Base-by-base conservation (phyloP, 2,113 vertebrate species). In the Dipodomys spectabilis region DNA sequence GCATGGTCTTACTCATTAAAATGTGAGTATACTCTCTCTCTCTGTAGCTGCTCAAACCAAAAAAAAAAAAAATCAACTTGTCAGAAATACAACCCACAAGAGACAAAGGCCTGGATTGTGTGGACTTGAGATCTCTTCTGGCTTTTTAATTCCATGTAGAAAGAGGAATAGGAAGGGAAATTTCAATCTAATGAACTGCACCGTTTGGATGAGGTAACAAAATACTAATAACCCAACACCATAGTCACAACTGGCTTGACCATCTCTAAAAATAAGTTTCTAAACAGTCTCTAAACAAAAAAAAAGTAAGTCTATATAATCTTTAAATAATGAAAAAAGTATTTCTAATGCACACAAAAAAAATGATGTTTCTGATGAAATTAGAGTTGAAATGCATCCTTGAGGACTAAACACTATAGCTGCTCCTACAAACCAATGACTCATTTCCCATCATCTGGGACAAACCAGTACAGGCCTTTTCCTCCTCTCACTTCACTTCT, bases 331-430 rank as follows among this genome's bases (percentile, higher is more conserved):
- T 13, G 53, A 18, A 18, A 57, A 57, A 92, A 88, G 71, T 62
- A 3, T 65, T 86, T 75, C n/a, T 13, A 73, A 35, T 20, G 45
- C 22, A 71, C 49, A 49, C 12, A 49, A 9, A 71, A 39, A 94
- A 94, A 96, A 74, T 91, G 85, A 78, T 53, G 22, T 65, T 82
- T 44, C 57, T 74, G 75, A 69, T 67, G 7, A 79, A 92, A 92
- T 88, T 60, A 75, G 13, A 82, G 9, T 83, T 88, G 88, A 69
- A 91, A 91, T 72, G 18, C 53, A 89, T 53, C 30, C 49, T 80
- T 18, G 0, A 67, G 75, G 39, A 73, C 35, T 44, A 49, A 86
- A 82, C 39, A 74, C 2, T 74, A 69, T n/a, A 49, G 22, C 44
- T 32, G 30, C 7, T 49, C 16, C 27, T 45, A 13, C 3, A 78